Evolutionary conservation across 1,140 invertebrate species (phyloP), one percentile per base, ranked within the genome.

Genomic region (Bombus superbus): DNA sequence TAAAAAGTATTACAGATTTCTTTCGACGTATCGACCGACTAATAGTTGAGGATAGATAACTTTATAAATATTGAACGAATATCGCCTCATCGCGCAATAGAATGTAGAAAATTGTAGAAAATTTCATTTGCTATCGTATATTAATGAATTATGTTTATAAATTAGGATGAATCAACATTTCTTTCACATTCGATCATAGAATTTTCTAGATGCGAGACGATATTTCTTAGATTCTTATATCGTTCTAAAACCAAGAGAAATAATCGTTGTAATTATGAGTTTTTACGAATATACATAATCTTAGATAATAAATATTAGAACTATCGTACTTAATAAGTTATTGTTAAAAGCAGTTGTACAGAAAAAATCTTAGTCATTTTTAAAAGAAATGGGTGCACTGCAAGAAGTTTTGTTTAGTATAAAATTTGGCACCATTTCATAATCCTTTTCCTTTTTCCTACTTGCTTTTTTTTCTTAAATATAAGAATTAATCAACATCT

Each of bases 361-460:
- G 35, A 83, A 89, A 83, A 78, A 47, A 83, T 74, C 42, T 68
- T 88, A 80, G 35, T 66, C 18, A 40, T 77, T 38, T 86, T 69
- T 59, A 44, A 84, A 89, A 87, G 73, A 69, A 90, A 88, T 86
- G 62, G 69, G 75, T 91, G 90, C 86, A 81, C 28, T 86, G 73
- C 66, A 68, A 77, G 53, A 88, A 82, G 85, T 71, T 38, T 84
- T 22, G 35, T 87, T 91, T 59, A 71, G 78, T 91, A 92, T 72
- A 92, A 90, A 91, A 90, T 92, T 92, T 92, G 91, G 91, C 91
- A 92, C 91, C 89, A 42, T 82, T 81, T 77, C 80, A 38, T 44
- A 68, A 69, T 40, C 64, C 13, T 32, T 13, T 85, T 73, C 4
- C 59, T 62, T 11, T 62, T 62, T 62, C 11, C 59, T 62, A n/a